Base-by-base conservation (phyloP, 2,113 vertebrate genomes). In the Galeopterus variegatus region DNA sequence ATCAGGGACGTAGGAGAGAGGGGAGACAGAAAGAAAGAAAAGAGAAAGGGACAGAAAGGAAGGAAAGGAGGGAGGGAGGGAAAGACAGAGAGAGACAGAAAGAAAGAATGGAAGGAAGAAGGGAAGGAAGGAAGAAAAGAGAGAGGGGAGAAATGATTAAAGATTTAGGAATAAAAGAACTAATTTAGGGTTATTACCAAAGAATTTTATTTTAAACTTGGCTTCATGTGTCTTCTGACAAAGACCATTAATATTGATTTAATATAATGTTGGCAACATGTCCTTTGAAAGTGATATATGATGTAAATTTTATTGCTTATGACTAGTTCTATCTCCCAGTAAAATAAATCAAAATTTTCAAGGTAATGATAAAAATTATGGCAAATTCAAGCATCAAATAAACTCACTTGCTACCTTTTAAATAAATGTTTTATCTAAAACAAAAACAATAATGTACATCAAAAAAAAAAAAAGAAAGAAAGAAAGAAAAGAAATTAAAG, bases 401-500 rank as follows among this genome's bases (percentile, higher is more conserved):
- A 97, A 90, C 31, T 60, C 33, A 58, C 54, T 95, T 89, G 91
- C 82, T 82, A 56, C 23, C 24, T 45, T 52, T 95, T 91, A 93
- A 91, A 88, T 72, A 96, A 87, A 50, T 84, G 9, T 65, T 92
- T 81, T 73, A 18, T 91, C 33, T 93, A 26, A 94, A 95, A 80
- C 33, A 54, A 60, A 36, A 48, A 76, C 86, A 82, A 70, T 76
- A 5, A 5, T 19, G 75, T 60, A 41, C 88, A 94, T 50, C 87
- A 64, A 89, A 92, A 88, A 86, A 69, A 24, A 96, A 96, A 96
- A 88, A 86, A 69, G 28, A 96, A 96, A 96, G 41, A 41, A 41
- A 41, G 41, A 41, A 41, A 41, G 28, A 96, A 88, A 86, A 69
- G 28, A 96, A 96, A 96, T 75, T 80, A 95, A 95, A 96, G 67